Conservation (phyloP, 2,113 vertebrate genomes). For the Phaetusa simplex region DNA sequence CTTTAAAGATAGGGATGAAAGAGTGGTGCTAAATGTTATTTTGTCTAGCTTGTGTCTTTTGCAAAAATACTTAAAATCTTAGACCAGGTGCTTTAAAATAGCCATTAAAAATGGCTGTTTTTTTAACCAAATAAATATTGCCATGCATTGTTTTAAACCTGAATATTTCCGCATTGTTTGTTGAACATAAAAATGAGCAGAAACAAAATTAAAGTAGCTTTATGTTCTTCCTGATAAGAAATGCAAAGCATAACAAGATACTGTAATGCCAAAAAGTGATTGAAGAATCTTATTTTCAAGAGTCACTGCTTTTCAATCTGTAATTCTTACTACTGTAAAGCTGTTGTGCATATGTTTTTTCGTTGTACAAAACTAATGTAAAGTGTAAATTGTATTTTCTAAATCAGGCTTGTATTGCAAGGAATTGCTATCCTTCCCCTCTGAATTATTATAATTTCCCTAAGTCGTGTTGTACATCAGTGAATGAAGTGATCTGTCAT, state of each 20-base stretch:
- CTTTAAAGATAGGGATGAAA: not conserved
- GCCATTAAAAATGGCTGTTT: not conserved
- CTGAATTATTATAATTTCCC: conserved; percentile 99
- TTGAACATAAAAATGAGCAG: not conserved
- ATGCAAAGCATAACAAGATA: not conserved
- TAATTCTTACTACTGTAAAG: not conserved
- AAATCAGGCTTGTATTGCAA: conserved; percentile 90
- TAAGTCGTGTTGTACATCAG: conserved; percentile 98
- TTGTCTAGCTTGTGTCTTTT: not conserved
- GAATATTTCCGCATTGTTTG: not conserved
- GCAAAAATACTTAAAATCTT: not conserved
- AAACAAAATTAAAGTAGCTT: not conserved
- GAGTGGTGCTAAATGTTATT: not conserved
- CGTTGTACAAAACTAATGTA: not conserved
- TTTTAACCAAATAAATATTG: not conserved
- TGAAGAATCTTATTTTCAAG: not conserved
- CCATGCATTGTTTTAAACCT: not conserved
- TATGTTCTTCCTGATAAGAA: not conserved
- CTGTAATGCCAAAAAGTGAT: not conserved
- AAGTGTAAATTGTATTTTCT: conserved; percentile 13
- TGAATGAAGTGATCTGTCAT: conserved; percentile 99
- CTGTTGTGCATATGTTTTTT: not conserved
- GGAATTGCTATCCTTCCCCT: conserved; percentile 97
- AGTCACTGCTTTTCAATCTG: not conserved
- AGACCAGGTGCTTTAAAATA: not conserved